A percentile compares a stretch with the other conserved stretches of the same genome.
phyloP scores from a whole-genome alignment of 2,888 invertebrate genomes.

The Thyatira batis region DNA sequence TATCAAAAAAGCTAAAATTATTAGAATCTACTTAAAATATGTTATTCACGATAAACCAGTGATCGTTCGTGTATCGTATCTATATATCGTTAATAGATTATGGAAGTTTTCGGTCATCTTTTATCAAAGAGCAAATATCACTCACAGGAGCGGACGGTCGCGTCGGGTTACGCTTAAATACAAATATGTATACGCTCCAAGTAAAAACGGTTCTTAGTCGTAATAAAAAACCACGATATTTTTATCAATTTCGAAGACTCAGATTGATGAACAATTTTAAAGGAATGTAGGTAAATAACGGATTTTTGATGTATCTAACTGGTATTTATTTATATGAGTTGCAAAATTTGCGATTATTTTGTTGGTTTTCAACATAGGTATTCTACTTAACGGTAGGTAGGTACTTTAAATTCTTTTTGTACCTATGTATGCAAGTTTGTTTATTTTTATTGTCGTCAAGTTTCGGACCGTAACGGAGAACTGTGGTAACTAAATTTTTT shows the following conservation, averaged over 20 bases:
- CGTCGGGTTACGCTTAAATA: slow-evolving; percentile 26
- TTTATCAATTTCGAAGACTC: background rate
- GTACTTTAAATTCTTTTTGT: too few species aligned
- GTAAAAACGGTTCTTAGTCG: background rate
- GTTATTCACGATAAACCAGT: slow-evolving; percentile 34
- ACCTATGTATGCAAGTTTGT: too few species aligned
- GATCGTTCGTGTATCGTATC: slow-evolving; percentile 35
- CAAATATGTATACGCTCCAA: slow-evolving; percentile 22
- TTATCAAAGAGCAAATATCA: slow-evolving; percentile 44
- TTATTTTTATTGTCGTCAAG: too few species aligned
- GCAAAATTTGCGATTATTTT: too few species aligned
- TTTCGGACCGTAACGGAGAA: too few species aligned
- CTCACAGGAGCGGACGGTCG: slow-evolving; percentile 32
- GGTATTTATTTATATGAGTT: background rate
- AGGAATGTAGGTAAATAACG: background rate
- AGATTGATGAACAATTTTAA: background rate
- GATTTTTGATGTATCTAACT: background rate
- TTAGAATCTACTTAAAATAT: slow-evolving; percentile 44
- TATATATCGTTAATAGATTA: slow-evolving; percentile 18
- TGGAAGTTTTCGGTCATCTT: slow-evolving; percentile 35
- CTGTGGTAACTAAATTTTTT: too few species aligned
- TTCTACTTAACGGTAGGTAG: too few species aligned
- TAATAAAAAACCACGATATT: background rate
- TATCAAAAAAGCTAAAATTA: slow-evolving; percentile 47
- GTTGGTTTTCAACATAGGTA: background rate